Evolutionary conservation across 2,113 vertebrate genomes (phyloP).

Genomic region (Salvator merianae): DNA sequence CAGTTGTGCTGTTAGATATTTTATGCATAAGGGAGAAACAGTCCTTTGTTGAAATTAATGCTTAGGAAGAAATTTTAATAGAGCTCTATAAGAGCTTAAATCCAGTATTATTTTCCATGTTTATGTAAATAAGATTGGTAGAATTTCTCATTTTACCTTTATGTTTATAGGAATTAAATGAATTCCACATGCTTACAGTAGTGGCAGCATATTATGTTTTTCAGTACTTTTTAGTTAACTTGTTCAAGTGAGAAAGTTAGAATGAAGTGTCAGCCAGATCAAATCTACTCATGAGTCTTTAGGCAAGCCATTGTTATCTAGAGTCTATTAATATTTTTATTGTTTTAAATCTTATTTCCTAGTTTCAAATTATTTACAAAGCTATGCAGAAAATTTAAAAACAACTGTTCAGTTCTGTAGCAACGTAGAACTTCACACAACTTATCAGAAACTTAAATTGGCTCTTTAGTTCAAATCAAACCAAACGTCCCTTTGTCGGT

Average conservation of each 20-base stretch:
- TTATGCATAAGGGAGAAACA: constrained; percentile 50
- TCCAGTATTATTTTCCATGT: not conserved
- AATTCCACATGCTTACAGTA: too few relatives aligned
- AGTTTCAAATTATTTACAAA: too few relatives aligned
- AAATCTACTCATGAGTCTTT: not conserved
- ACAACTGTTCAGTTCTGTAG: too few relatives aligned
- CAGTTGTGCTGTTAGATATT: constrained; percentile 52
- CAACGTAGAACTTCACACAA: too few relatives aligned
- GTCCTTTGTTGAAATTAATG: constrained; percentile 46
- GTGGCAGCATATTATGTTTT: not conserved
- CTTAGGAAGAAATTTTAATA: not conserved
- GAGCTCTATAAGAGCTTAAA: too few relatives aligned
- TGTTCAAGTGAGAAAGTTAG: not conserved
- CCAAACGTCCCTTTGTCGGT: too few relatives aligned
- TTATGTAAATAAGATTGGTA: not conserved
- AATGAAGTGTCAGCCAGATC: not conserved
- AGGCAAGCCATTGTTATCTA: not conserved
- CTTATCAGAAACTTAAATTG: too few relatives aligned
- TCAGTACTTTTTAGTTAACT: not conserved
- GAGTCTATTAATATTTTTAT: not conserved
- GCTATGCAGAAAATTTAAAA: too few relatives aligned
- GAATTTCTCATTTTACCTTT: not conserved
- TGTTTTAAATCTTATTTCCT: too few relatives aligned
- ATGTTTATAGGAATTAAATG: not conserved
- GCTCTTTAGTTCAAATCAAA: too few relatives aligned